phyloP scores from a whole-genome alignment of 1,140 invertebrate genomes.

The Chionoecetes opilio region DNA sequence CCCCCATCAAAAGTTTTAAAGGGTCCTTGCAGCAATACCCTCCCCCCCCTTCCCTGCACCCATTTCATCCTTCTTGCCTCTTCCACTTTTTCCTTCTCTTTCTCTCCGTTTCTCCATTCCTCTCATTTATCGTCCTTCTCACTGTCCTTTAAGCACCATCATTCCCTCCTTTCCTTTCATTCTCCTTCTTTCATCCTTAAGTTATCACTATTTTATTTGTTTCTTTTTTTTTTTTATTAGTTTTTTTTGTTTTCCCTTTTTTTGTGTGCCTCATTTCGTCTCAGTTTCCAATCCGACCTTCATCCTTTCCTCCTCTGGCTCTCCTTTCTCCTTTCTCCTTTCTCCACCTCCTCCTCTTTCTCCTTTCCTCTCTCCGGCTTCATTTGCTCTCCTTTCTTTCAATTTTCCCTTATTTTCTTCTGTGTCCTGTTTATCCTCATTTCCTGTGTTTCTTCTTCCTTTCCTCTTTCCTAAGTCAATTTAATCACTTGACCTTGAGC shows the following conservation, averaged over 20 bases:
- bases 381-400: too few relatives aligned
- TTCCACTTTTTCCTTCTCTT: too few relatives aligned
- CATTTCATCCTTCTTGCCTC: not conserved
- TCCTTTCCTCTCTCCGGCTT: not conserved
- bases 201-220: not conserved
- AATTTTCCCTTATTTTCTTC: not conserved
- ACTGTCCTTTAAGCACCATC: too few relatives aligned
- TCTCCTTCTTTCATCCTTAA: not conserved
- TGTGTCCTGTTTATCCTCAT: not conserved
- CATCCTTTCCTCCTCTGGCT: not conserved
- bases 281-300: not conserved
- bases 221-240: not conserved
- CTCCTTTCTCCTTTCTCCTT: not conserved
- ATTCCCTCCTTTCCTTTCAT: not conserved
- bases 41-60: not conserved
- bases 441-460: not conserved
- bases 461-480: not conserved
- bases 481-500: too few relatives aligned
- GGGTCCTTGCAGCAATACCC: not conserved
- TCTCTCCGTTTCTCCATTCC: not conserved
- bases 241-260: not conserved
- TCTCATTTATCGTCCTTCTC: not conserved
- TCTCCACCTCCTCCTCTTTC: not conserved
- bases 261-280: not conserved
- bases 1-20: not conserved